Evolutionary conservation across 2,888 invertebrate species (phyloP).

Genomic region (Xiphydria camelus): DNA sequence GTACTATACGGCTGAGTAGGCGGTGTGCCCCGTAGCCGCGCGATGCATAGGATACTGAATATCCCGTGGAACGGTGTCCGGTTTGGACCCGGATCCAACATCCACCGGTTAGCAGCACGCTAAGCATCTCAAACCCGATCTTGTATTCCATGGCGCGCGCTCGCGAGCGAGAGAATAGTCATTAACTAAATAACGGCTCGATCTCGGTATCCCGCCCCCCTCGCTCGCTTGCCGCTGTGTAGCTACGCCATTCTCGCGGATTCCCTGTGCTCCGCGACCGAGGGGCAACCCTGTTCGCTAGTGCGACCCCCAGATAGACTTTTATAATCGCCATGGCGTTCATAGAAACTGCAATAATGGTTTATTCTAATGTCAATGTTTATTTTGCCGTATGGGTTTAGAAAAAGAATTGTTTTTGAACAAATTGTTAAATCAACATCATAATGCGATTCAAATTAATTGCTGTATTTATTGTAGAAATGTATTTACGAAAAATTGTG

Average conservation of each 20-base stretch:
- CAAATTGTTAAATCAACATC: no score
- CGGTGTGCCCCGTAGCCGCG: no score
- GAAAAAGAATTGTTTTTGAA: no score
- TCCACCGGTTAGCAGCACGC: slow-evolving; percentile 33
- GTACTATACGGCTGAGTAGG: no score
- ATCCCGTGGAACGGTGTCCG: slow-evolving; percentile 8
- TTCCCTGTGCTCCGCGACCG: background rate
- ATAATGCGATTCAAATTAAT: no score
- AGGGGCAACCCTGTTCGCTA: background rate
- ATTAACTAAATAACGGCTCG: slow-evolving; percentile 57
- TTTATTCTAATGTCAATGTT: no score
- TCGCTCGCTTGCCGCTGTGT: background rate
- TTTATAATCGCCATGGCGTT: no score
- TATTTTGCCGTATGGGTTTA: no score
- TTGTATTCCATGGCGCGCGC: slow-evolving; percentile 52
- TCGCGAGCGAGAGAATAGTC: slow-evolving; percentile 55
- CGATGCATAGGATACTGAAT: slow-evolving; percentile 14
- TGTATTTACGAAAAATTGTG: no score
- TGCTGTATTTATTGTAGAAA: no score
- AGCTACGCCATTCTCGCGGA: background rate
- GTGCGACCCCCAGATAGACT: no score
- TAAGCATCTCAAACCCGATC: slow-evolving; percentile 57
- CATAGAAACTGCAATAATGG: no score
- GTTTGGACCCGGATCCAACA: slow-evolving; percentile 39
- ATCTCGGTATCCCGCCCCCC: slow-evolving; percentile 28